Evolutionary conservation across 2,888 invertebrate species (phyloP).

Genomic region (Aromia moschata): DNA sequence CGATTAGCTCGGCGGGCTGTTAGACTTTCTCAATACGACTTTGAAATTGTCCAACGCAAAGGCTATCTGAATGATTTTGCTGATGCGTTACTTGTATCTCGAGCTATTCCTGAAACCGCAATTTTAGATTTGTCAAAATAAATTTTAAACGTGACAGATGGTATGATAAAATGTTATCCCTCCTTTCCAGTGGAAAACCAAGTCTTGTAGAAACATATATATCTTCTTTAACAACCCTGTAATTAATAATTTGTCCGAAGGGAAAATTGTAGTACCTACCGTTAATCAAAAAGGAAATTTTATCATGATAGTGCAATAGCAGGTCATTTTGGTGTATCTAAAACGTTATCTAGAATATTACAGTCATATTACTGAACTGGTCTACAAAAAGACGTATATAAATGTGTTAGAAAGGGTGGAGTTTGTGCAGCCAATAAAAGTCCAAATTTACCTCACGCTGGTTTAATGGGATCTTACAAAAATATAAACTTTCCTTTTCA

Average conservation of each 20-base stretch:
- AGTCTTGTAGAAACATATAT: constrained; percentile 33
- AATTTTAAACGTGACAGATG: constrained; percentile 31
- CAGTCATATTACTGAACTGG: constrained; percentile 3
- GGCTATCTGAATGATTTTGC: constrained; percentile 28
- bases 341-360: neutral
- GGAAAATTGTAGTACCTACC: constrained; percentile 42
- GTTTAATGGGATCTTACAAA: constrained; percentile 26
- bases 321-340: constrained; percentile 10
- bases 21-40: constrained; percentile 39
- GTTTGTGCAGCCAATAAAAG: constrained; percentile 30
- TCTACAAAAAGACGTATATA: constrained; percentile 14
- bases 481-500: constrained; percentile 30
- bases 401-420: constrained; percentile 32
- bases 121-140: constrained; percentile 17
- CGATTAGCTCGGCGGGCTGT: constrained; percentile 40
- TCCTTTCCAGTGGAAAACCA: constrained; percentile 32
- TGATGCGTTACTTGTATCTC: constrained; percentile 31
- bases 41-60: constrained; percentile 32
- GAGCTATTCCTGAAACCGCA: constrained; percentile 15
- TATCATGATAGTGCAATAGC: constrained; percentile 35
- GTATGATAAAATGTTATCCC: constrained; percentile 34
- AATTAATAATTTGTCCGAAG: constrained; percentile 28
- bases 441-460: constrained; percentile 29
- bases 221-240: constrained; percentile 22
- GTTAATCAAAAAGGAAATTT: constrained; percentile 24